Conservation (phyloP, 2,113 vertebrate species). For the Pimephales promelas region DNA sequence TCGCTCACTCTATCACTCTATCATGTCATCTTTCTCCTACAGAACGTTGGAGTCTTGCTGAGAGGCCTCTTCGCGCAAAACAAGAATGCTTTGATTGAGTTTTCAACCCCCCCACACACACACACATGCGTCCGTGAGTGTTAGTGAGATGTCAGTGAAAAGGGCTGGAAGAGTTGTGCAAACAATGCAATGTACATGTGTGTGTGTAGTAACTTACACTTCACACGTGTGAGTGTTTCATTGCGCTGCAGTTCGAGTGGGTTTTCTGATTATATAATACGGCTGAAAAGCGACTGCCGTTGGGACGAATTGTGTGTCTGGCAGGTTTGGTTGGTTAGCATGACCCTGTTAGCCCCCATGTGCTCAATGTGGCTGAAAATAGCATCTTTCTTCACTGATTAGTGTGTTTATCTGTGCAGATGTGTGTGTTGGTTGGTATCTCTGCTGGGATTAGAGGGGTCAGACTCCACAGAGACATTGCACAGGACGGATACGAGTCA, state of each 20-base stretch:
- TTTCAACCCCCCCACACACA: constrained; percentile 32
- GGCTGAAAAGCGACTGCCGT: not conserved
- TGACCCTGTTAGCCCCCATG: not conserved
- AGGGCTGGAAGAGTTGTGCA: not conserved
- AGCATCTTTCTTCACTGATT: constrained; percentile 1
- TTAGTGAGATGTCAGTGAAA: not conserved
- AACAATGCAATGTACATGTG: not conserved
- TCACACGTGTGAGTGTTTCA: constrained; percentile 1
- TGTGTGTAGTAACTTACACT: constrained; percentile 1
- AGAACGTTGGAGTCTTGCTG: constrained; percentile 46
- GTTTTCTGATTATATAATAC: not conserved
- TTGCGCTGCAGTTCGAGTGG: not conserved
- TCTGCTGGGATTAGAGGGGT: constrained; percentile 38
- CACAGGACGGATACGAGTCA: constrained; percentile 31
- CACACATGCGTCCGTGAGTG: not conserved
- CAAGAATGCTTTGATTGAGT: constrained; percentile 57
- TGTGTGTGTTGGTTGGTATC: constrained; percentile 17
- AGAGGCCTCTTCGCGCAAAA: constrained; percentile 53
- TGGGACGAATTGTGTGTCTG: not conserved
- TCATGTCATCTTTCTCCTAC: constrained; percentile 39
- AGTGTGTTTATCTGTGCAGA: constrained; percentile 27
- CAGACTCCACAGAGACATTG: constrained; percentile 40
- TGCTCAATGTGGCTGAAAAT: not conserved
- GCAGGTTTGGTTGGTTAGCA: constrained; percentile 19
- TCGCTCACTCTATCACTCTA: not conserved